Conservation (phyloP, 2,113 vertebrate genomes). For the Calidris pygmaea region DNA sequence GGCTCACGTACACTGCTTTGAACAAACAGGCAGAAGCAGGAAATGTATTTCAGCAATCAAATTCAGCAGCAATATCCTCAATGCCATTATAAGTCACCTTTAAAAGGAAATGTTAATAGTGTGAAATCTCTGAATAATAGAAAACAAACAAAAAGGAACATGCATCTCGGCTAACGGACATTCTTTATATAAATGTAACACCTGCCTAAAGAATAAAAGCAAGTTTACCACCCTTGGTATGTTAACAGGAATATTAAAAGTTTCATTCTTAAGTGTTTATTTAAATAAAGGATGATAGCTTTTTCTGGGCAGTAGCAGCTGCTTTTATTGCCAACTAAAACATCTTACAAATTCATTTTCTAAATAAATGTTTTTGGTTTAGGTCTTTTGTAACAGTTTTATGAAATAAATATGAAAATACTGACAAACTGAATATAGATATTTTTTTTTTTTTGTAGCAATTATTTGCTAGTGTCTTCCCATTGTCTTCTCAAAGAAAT, state of each 20-base stretch:
- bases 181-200: constrained; percentile 44
- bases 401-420: background rate
- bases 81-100: background rate
- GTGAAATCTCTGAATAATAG: background rate
- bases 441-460: background rate
- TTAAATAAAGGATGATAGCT: background rate
- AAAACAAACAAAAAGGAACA: constrained; percentile 11
- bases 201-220: constrained; percentile 1
- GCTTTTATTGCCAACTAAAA: constrained; percentile 29
- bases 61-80: background rate
- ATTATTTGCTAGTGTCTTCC: background rate
- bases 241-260: background rate
- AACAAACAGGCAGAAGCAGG: background rate
- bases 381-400: background rate
- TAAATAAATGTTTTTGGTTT: background rate
- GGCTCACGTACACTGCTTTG: background rate
- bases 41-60: background rate
- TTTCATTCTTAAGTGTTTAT: constrained; percentile 18
- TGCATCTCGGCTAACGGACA: background rate
- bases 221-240: background rate
- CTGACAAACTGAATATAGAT: background rate
- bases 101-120: constrained; percentile 19
- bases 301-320: constrained; percentile 2
- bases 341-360: background rate
- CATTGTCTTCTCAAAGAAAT: background rate